Percentiles rank a stretch among this genome's conserved stretches.
Evolutionary conservation across 2,888 invertebrate species (phyloP).

Genomic region (Noctua janthe): DNA sequence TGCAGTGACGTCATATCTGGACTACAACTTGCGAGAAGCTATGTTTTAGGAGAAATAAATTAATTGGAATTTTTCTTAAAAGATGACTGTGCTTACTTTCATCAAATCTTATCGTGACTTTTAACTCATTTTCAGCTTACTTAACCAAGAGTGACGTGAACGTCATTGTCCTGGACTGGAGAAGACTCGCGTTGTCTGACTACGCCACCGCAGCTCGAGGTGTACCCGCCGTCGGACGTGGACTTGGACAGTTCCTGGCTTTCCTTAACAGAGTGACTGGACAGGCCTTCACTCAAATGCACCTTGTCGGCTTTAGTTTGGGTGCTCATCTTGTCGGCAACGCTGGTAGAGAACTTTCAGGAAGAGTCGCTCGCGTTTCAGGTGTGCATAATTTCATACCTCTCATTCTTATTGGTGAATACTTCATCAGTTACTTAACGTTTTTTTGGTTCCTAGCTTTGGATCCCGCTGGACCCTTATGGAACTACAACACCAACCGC

Average conservation of each 20-base stretch:
- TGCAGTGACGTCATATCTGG: not conserved
- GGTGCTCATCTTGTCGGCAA: slow-evolving; percentile 83
- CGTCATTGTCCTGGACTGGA: slow-evolving; percentile 81
- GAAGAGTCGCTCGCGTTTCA: slow-evolving; percentile 76
- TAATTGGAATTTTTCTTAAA: not conserved
- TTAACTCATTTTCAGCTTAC: slow-evolving; percentile 69
- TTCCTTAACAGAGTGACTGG: slow-evolving; percentile 74
- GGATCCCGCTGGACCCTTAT: slow-evolving; percentile 69
- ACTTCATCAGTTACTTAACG: not conserved
- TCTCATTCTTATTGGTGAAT: accelerated
- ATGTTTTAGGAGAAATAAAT: not conserved
- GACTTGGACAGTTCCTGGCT: slow-evolving; percentile 79
- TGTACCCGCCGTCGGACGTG: slow-evolving; percentile 77
- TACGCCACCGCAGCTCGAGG: slow-evolving; percentile 75
- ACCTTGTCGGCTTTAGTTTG: slow-evolving; percentile 84
- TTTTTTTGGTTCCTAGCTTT: slow-evolving; percentile 19
- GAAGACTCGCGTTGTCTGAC: slow-evolving; percentile 67
- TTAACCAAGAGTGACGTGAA: slow-evolving; percentile 73
- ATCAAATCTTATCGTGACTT: not conserved
- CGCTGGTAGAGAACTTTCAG: slow-evolving; percentile 76
- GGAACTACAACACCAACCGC: slow-evolving; percentile 70
- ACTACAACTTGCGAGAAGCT: not conserved
- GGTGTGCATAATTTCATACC: slow-evolving; percentile 66
- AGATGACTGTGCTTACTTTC: not conserved
- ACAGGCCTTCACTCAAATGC: slow-evolving; percentile 71